phyloP scores from a whole-genome alignment of 2,797 vertebrate genomes.

The Eutrigla gurnardus region DNA sequence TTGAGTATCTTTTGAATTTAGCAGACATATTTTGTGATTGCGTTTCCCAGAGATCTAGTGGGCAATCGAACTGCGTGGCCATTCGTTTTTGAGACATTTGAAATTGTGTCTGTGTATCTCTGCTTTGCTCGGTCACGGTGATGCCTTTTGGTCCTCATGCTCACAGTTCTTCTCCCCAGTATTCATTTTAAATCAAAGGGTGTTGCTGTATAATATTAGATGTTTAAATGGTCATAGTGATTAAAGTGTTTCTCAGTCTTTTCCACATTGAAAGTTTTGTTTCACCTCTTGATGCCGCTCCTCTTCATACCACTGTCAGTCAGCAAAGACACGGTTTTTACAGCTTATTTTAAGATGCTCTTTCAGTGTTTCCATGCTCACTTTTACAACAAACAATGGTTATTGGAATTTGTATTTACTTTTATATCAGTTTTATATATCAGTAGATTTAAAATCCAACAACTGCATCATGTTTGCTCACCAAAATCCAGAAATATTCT shows the following conservation, averaged over 20 bases:
- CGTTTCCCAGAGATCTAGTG: slow-evolving; percentile 23
- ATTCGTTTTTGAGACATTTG: background rate
- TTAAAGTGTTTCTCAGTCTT: too few species aligned
- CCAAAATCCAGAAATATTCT: too few species aligned
- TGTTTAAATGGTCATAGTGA: background rate
- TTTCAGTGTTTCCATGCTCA: too few species aligned
- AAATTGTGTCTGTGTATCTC: background rate
- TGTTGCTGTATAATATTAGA: background rate
- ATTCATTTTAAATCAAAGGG: background rate
- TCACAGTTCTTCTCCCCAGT: background rate
- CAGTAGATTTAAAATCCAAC: too few species aligned
- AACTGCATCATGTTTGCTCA: too few species aligned
- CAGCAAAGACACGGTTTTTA: too few species aligned
- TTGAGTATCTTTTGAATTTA: slow-evolving; percentile 1
- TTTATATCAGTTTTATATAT: too few species aligned
- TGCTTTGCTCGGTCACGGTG: background rate
- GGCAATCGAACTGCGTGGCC: background rate
- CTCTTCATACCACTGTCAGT: too few species aligned
- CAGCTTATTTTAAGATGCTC: too few species aligned
- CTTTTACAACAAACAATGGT: too few species aligned
- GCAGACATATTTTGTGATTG: slow-evolving; percentile 8
- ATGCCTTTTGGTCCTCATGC: background rate
- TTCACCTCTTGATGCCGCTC: too few species aligned
- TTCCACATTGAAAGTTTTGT: background rate
- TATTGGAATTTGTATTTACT: too few species aligned